Evolutionary conservation across 2,797 vertebrate genomes (phyloP).

Genomic region (Ctenopoma kingsleyae): DNA sequence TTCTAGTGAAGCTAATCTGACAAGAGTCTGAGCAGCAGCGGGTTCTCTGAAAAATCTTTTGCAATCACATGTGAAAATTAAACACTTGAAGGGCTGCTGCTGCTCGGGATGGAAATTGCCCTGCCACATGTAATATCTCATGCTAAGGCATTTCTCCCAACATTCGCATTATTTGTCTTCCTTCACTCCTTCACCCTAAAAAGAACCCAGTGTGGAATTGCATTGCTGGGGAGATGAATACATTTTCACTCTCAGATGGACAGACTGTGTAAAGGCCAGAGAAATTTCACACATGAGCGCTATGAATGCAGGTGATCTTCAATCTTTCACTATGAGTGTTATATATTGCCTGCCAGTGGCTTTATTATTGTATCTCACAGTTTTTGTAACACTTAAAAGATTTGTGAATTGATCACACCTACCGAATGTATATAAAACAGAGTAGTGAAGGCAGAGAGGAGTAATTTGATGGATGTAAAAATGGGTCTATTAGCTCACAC

Average conservation of each 20-base stretch:
- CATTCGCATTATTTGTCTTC: constrained; percentile 56
- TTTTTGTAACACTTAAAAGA: constrained; percentile 27
- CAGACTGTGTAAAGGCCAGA: constrained; percentile 21
- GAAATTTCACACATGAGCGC: constrained; percentile 38
- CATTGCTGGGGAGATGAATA: constrained; percentile 35
- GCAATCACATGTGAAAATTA: constrained; percentile 77
- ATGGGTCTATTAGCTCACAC: constrained; percentile 25
- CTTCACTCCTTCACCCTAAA: constrained; percentile 33
- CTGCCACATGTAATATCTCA: constrained; percentile 79
- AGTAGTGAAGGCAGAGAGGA: constrained; percentile 4
- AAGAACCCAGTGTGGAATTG: constrained; percentile 39
- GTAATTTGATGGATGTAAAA: constrained; percentile 38
- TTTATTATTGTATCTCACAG: constrained; percentile 23
- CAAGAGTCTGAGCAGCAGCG: constrained; percentile 40
- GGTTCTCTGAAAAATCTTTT: constrained; percentile 51
- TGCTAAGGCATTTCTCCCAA: constrained; percentile 47
- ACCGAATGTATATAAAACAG: constrained; percentile 11
- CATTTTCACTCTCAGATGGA: constrained; percentile 34
- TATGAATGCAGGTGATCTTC: constrained; percentile 26
- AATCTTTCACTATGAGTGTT: constrained; percentile 10
- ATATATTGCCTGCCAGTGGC: constrained; percentile 23
- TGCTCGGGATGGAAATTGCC: constrained; percentile 74
- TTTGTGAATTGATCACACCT: constrained; percentile 28
- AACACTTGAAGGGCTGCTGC: constrained; percentile 48
- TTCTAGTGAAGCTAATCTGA: constrained; percentile 54